phyloP scores from a whole-genome alignment of 2,113 vertebrate species.

The Dinomys branickii region DNA sequence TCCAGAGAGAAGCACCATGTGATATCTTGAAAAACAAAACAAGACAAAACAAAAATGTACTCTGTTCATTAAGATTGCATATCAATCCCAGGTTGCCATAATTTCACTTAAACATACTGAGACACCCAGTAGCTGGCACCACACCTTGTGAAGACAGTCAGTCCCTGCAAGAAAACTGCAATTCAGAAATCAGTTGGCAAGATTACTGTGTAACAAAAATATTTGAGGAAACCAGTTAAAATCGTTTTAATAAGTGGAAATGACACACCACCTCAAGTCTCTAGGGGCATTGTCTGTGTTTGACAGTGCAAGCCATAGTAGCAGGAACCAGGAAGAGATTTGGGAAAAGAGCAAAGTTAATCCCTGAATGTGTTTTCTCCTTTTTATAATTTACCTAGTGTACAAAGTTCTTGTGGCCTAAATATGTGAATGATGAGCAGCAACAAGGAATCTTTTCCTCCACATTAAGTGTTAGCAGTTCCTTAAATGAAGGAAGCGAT shows the following conservation, averaged over 20 bases:
- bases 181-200: background rate
- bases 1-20: background rate
- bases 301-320: background rate
- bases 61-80: background rate
- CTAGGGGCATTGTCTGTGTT: slow-evolving; percentile 16
- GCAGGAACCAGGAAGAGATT: background rate
- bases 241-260: slow-evolving; percentile 49
- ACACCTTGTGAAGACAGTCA: background rate
- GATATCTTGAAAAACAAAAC: background rate
- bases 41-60: background rate
- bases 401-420: slow-evolving; percentile 53
- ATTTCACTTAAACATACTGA: background rate
- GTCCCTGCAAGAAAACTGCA: background rate
- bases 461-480: slow-evolving; percentile 72
- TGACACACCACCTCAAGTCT: background rate
- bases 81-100: background rate
- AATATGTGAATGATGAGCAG: background rate
- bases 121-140: background rate
- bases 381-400: background rate
- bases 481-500: slow-evolving; percentile 68
- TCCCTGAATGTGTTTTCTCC: background rate
- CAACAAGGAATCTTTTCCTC: slow-evolving; percentile 63
- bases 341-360: background rate
- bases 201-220: slow-evolving; percentile 17
- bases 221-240: slow-evolving; percentile 40